Evolutionary conservation across 1,140 invertebrate genomes (phyloP), one percentile per base, ranked within the genome.

Genomic region (Ceratina australensis): DNA sequence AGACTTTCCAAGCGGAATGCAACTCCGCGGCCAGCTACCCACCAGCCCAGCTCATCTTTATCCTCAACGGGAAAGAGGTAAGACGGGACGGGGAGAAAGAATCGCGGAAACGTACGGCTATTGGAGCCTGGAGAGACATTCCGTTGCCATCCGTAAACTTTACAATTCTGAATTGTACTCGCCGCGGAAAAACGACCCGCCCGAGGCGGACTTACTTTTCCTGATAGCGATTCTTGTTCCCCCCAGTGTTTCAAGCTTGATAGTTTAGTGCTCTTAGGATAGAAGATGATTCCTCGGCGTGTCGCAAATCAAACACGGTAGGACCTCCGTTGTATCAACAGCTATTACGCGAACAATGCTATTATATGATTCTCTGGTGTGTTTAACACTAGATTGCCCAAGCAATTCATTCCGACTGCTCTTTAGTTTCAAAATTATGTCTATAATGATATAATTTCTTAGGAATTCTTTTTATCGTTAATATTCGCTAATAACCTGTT

Each of bases 61-160:
- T 94, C 84, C 93, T 97, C 84, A 97, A 97, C 87, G 94, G 95
- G 83, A 92, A 94, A 83, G 93, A 94, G 92, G 96, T 97, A 93
- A 95, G 84, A 64, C 18, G 50, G 61, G 47, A 65, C n/a, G 7
- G 65, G 15, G 13, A 66, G 24, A 24, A 42, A 42, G 54, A 49
- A 65, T 71, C 54, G 18, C 49, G 76, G 52, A 52, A 26, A 49
- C 5, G 15, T n/a, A 49, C 33, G 68, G 20, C 33, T 71, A 59
- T 71, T 59, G 50, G 67, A 56, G 52, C 28, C 67, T 57, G 67
- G 26, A 69, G 67, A 69, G 67, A 69, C 67, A 57, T 69, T 57
- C 52, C 42, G 65, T 24, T 66, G 64, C n/a, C 47, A 66, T 66
- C 22, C 64, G 20, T 52, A 20, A 67, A 67, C 65, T 67, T 50